Evolutionary conservation across 2,113 vertebrate species (phyloP), one percentile per base, ranked within the genome.

Genomic region (Lycocorax pyrrhopterus): DNA sequence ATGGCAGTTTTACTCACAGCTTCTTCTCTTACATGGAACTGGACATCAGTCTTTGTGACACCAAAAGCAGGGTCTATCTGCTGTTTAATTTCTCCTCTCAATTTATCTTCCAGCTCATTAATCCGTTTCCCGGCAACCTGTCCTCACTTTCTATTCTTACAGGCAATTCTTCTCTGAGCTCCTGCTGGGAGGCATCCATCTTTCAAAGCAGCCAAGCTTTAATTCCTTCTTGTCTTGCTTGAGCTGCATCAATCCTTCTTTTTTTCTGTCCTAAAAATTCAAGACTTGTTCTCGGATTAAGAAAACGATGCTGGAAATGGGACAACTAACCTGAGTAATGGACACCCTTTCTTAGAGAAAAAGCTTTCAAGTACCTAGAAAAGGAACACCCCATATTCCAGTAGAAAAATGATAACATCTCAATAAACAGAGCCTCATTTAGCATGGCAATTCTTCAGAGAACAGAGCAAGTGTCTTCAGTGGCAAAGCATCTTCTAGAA

Each of bases 51-150:
- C 96, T 96, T 92, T 41, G 59, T 94, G 96, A 96, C 96, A 96
- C 76, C 83, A 90, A 93, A 95, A 95, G 90, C 94, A 97, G 95
- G 90, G 92, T 97, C 94, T 96, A 94, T 97, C 93, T 97, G 94
- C 87, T 96, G 90, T 92, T 97, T 97, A 95, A 95, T 97, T 96
- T 95, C 95, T 93, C 89, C 76, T 96, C 90, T 93, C 94, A 91
- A 97, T 96, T 97, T 97, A 93, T 97, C 97, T 97, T 97, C 93
- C 92, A 97, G 94, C 84, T 97, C 97, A 97, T 97, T 97, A 97
- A 97, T 96, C 87, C 8, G 84, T 97, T 95, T 97, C 97, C 97
- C 97, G 96, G 97, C 95, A 97, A 97, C 96, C 84, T 95, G 89
- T 95, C 96, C 84, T 77, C 66, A 78, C 96, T 96, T 97, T 94